Evolutionary conservation across 2,113 vertebrate species (phyloP).

Genomic region (Otolemur garnettii): DNA sequence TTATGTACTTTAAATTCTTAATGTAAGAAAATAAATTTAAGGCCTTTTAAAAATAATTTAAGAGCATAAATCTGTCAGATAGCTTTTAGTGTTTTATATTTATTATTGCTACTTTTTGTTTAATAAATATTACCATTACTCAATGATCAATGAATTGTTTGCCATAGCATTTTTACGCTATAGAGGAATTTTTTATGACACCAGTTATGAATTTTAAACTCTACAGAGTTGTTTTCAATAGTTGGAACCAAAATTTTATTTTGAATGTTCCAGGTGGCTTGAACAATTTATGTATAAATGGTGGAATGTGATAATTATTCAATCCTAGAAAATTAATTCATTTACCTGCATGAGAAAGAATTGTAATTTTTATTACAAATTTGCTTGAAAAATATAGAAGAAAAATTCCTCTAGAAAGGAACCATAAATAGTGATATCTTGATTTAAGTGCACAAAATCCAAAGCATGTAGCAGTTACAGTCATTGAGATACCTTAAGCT

Average conservation of each 20-base stretch:
- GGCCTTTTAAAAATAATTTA: not conserved
- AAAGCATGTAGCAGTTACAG: not conserved
- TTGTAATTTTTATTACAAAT: not conserved
- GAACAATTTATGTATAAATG: not conserved
- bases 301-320: not conserved
- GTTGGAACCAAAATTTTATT: not conserved
- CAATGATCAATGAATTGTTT: not conserved
- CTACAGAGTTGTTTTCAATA: not conserved
- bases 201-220: not conserved
- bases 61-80: not conserved
- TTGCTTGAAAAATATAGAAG: conserved; percentile 3
- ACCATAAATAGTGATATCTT: not conserved
- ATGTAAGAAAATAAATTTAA: not conserved
- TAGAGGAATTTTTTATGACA: not conserved
- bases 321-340: not conserved
- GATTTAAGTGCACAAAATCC: not conserved
- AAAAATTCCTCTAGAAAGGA: not conserved
- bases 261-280: not conserved
- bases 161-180: not conserved
- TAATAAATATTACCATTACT: not conserved
- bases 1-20: not conserved
- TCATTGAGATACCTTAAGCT: not conserved
- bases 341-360: not conserved
- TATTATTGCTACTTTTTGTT: not conserved
- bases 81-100: not conserved